Conservation (phyloP, 2,888 invertebrate genomes). For the Mongoloraphidia duomilia region DNA sequence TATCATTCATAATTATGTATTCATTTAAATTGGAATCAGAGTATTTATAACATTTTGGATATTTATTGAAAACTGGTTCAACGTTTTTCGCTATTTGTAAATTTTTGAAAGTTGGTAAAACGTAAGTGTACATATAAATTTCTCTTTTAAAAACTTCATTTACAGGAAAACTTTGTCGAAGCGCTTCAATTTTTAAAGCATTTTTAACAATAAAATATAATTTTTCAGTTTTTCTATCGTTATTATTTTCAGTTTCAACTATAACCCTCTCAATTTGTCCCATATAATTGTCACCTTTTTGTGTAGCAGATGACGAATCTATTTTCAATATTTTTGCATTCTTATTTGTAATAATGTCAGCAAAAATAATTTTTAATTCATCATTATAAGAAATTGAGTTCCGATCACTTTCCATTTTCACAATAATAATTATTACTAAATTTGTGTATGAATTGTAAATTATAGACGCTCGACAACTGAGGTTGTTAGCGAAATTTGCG, state of each 20-base stretch:
- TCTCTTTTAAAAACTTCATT: conserved; percentile 2
- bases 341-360: too few relatives aligned
- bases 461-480: too few relatives aligned
- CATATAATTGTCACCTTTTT: conserved; percentile 3
- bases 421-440: too few relatives aligned
- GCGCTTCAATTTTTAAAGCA: background rate
- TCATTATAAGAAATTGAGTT: too few relatives aligned
- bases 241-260: background rate
- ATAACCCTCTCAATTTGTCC: background rate
- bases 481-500: too few relatives aligned
- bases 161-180: background rate
- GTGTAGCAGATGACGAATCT: background rate
- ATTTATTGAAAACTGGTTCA: background rate
- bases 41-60: background rate
- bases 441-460: too few relatives aligned
- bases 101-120: conserved; percentile 3
- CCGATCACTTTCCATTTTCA: too few relatives aligned
- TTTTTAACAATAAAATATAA: conserved; percentile 1
- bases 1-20: conserved; percentile 15
- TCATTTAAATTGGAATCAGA: conserved; percentile 9
- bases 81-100: conserved; percentile 1
- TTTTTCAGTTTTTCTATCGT: background rate
- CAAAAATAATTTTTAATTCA: too few relatives aligned
- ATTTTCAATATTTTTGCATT: background rate
- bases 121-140: conserved; percentile 1